A percentile compares a stretch with the other conserved stretches of the same genome.
Evolutionary conservation across 2,888 invertebrate species (phyloP).

Genomic region (Leptothorax acervorum): DNA sequence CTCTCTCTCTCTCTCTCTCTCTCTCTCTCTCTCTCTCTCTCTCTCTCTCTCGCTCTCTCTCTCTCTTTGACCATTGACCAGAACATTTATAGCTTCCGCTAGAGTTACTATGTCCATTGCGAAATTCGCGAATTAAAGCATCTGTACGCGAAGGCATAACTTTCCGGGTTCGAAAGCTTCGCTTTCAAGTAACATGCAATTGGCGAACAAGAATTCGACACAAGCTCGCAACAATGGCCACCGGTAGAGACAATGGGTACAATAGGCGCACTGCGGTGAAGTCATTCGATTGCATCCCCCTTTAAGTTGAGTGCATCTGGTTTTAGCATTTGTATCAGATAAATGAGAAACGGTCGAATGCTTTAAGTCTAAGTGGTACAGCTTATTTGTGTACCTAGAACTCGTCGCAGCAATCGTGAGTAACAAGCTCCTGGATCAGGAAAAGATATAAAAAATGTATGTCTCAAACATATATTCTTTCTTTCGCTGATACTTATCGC

Average conservation of each 20-base stretch:
- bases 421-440: neutral
- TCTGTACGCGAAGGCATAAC: neutral
- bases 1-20: neutral
- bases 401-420: neutral
- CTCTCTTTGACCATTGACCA: neutral
- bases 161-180: neutral
- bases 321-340: constrained; percentile 22
- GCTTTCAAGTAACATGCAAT: constrained; percentile 31
- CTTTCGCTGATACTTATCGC: neutral
- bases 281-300: constrained; percentile 40
- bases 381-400: neutral
- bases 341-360: constrained; percentile 24
- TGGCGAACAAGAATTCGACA: constrained; percentile 40
- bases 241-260: constrained; percentile 52
- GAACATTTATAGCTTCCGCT: constrained; percentile 25
- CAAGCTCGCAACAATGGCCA: constrained; percentile 43
- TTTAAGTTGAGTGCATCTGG: constrained; percentile 50
- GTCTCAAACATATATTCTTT: neutral
- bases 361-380: constrained; percentile 23
- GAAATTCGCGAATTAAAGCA: constrained; percentile 19
- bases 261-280: constrained; percentile 40
- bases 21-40: neutral
- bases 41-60: neutral
- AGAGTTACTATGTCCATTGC: constrained; percentile 1
- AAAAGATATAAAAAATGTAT: neutral